Base-by-base conservation (phyloP, 2,113 vertebrate species). In the Lophius piscatorius region DNA sequence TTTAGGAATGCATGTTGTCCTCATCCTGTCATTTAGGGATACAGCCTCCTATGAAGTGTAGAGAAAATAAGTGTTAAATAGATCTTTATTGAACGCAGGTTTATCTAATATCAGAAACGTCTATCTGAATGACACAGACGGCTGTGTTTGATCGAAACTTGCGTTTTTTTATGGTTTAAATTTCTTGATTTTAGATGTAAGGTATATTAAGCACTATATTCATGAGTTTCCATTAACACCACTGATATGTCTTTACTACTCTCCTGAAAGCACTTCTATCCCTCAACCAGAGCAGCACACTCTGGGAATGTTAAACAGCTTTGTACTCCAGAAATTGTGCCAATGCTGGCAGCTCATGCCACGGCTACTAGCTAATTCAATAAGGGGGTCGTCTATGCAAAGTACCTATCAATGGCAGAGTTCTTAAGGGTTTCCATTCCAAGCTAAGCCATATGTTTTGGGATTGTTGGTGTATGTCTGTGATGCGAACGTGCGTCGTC, bases 21-120 rank as follows among this genome's bases (percentile, higher is more conserved):
- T 85, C 73, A 79, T 90, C 88, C 83, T 82, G 76, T 83, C 84
- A 79, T 29, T 85, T 63, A 68, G 44, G 38, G 35, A 42, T 61
- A 47, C 49, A 54, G 66, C 41, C 17, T 68, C 1, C 63, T 76
- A 35, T 72, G 41, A 75, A 74, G 63, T 72, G 6, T 54, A 56
- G 49, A 62, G 35, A 71, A 57, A 63, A 39, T 69, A 22, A 73
- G 57, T 79, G 50, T 38, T 28, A 63, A 61, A 78, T 63, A 63
- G 68, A 60, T 76, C 68, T 68, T 44, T 64, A 67, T 58, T 34
- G 59, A 49, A n/a, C 28, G 47, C 21, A 56, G 34, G 23, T 34
- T n/a, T 17, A 17, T 68, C 45, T 44, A 31, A 14, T 36, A 13
- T 45, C 29, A 50, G 31, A 62, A 35, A 18, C 4, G 56, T 26